These are phyloP conservation scores for Coremacera marginata DNA, from an alignment of 2,888 invertebrate species.

Conservation along the genomic window DNA sequence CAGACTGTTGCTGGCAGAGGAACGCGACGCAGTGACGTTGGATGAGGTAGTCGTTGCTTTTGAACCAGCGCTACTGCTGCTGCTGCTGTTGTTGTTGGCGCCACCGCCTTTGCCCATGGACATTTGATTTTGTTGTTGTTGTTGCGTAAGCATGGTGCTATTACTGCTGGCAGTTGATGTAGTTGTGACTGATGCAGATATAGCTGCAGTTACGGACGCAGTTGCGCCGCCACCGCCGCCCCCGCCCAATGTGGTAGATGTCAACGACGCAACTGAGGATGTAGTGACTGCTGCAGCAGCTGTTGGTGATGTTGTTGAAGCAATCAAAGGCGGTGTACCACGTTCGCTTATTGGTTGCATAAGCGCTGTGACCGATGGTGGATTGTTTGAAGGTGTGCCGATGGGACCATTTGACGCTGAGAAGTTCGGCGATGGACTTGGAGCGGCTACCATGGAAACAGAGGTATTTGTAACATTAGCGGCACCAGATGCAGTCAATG, in stretches of 20 bases:
- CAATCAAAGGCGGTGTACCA: slow-evolving; percentile 70
- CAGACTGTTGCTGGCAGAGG: slow-evolving; percentile 70
- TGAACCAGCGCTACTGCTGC: slow-evolving; percentile 50
- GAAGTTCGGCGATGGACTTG: slow-evolving; percentile 70
- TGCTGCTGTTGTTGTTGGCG: slow-evolving; percentile 53
- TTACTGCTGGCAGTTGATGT: slow-evolving; percentile 49
- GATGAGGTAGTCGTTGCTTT: slow-evolving; percentile 54
- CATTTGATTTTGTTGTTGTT: slow-evolving; percentile 54
- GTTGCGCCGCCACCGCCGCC: slow-evolving; percentile 41
- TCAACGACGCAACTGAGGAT: slow-evolving; percentile 31
- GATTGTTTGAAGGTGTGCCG: slow-evolving; percentile 72
- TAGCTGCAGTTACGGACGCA: slow-evolving; percentile 31
- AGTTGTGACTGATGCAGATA: slow-evolving; percentile 26
- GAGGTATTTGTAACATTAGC: slow-evolving; percentile 47
- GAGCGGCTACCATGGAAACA: slow-evolving; percentile 69
- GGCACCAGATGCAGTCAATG: slow-evolving; percentile 63
- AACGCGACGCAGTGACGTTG: slow-evolving; percentile 51
- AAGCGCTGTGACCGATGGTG: slow-evolving; percentile 74
- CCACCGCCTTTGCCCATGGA: slow-evolving; percentile 59
- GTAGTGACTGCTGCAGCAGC: slow-evolving; percentile 40
- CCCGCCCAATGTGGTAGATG: slow-evolving; percentile 31
- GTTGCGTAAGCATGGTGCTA: slow-evolving; percentile 50
- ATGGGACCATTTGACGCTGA: slow-evolving; percentile 68
- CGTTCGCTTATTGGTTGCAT: slow-evolving; percentile 73
- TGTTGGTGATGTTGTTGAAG: slow-evolving; percentile 61